A percentile compares a stretch with the other conserved stretches of the same genome.
Conservation (phyloP, 1,140 invertebrate species). For the Macrocentrus cingulum region DNA sequence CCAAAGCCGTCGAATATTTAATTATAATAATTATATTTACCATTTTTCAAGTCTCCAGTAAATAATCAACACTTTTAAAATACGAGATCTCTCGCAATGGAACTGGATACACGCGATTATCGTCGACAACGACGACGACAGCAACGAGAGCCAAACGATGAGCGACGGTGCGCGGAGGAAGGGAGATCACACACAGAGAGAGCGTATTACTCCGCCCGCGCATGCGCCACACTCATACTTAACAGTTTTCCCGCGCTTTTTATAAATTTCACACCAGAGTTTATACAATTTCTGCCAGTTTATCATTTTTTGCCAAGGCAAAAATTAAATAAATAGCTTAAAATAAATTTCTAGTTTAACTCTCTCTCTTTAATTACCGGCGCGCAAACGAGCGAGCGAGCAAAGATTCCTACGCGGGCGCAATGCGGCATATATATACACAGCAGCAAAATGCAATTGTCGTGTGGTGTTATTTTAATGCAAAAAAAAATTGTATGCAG, state of each 20-base stretch:
- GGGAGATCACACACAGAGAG: conserved; percentile 42
- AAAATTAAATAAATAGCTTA: too few species aligned
- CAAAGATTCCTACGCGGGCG: too few species aligned
- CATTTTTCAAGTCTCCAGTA: conserved; percentile 42
- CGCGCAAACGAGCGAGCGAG: too few species aligned
- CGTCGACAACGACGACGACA: conserved; percentile 41
- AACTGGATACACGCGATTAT: conserved; percentile 44
- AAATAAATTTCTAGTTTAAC: too few species aligned
- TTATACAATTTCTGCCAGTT: conserved; percentile 1
- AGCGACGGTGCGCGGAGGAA: too few species aligned
- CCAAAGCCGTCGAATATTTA: background rate
- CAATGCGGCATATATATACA: too few species aligned
- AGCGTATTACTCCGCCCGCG: conserved; percentile 46
- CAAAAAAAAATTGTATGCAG: background rate
- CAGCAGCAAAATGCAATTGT: background rate
- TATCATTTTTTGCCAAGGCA: conserved; percentile 1
- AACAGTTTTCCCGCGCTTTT: conserved; percentile 13
- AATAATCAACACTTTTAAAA: conserved; percentile 46
- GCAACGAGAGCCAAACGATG: too few species aligned
- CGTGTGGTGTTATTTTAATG: too few species aligned
- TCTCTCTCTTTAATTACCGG: too few species aligned
- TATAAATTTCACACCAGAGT: background rate
- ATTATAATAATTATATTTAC: conserved; percentile 34
- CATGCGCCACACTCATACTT: conserved; percentile 26
- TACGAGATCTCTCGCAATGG: conserved; percentile 40